phyloP scores from a whole-genome alignment of 2,113 vertebrate genomes.

The Chloropsis hardwickii region DNA sequence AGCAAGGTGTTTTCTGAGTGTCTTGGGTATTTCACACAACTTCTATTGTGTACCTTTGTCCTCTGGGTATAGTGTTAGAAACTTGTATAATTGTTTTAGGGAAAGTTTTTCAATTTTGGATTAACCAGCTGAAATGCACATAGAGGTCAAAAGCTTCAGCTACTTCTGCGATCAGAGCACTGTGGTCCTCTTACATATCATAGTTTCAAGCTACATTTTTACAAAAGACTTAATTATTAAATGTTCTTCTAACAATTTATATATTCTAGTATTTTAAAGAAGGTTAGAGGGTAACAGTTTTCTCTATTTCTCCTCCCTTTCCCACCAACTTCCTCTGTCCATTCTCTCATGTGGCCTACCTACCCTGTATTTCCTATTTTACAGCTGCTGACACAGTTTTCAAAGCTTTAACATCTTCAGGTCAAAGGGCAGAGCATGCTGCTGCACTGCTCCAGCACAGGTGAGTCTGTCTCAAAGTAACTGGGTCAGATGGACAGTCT shows the following conservation, averaged over 20 bases:
- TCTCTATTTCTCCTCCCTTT: not conserved
- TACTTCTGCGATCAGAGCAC: not conserved
- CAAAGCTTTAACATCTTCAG: not conserved
- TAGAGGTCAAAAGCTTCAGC: not conserved
- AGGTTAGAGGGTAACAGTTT: not conserved
- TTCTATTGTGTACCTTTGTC: not conserved
- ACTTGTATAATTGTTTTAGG: not conserved
- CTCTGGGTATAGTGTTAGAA: not conserved
- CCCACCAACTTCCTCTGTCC: not conserved
- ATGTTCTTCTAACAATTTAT: not conserved
- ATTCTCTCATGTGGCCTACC: not conserved
- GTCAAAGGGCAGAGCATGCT: not conserved
- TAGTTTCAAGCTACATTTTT: not conserved
- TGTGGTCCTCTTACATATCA: not conserved
- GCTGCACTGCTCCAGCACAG: not conserved
- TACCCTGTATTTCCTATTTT: not conserved
- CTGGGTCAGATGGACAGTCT: not conserved
- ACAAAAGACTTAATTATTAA: not conserved
- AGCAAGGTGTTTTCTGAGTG: not conserved
- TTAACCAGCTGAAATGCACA: not conserved
- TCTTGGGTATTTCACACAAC: not conserved
- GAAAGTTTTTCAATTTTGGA: not conserved
- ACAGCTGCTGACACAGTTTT: not conserved
- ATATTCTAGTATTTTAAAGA: not conserved
- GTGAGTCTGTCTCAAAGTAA: not conserved